A percentile compares a stretch with the other conserved stretches of the same genome.
Conservation (phyloP, 2,113 vertebrate species). For the Ctenomys sociabilis region DNA sequence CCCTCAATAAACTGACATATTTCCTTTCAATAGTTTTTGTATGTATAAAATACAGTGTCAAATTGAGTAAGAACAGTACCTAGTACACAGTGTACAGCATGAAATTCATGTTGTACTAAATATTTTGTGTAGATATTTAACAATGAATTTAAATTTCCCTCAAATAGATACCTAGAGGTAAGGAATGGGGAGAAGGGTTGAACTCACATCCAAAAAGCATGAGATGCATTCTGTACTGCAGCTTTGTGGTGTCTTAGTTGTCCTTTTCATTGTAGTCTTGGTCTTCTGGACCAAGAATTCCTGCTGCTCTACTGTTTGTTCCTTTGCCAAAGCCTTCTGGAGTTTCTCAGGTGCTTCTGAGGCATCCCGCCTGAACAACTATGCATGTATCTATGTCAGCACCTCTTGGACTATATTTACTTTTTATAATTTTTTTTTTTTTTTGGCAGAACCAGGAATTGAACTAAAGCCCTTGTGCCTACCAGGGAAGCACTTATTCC, state of each 20-base stretch:
- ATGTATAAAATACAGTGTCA: not conserved
- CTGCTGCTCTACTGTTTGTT: not conserved
- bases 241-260: not conserved
- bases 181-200: not conserved
- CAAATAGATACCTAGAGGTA: not conserved
- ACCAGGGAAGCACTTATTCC: too few relatives aligned
- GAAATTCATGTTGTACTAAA: not conserved
- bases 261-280: not conserved
- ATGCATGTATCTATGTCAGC: not conserved
- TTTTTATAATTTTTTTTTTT: too few relatives aligned
- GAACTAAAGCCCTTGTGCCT: too few relatives aligned
- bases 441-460: too few relatives aligned
- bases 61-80: not conserved
- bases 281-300: not conserved
- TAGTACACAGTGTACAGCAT: not conserved
- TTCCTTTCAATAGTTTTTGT: not conserved
- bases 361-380: not conserved
- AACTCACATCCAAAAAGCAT: not conserved
- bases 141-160: not conserved
- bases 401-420: not conserved
- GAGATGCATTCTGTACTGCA: not conserved
- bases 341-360: not conserved
- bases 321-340: too few relatives aligned
- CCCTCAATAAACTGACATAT: not conserved
- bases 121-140: not conserved